Percentiles rank a stretch among this genome's conserved stretches.
phyloP scores from a whole-genome alignment of 2,797 vertebrate genomes.

The Thripadectes ignobilis region DNA sequence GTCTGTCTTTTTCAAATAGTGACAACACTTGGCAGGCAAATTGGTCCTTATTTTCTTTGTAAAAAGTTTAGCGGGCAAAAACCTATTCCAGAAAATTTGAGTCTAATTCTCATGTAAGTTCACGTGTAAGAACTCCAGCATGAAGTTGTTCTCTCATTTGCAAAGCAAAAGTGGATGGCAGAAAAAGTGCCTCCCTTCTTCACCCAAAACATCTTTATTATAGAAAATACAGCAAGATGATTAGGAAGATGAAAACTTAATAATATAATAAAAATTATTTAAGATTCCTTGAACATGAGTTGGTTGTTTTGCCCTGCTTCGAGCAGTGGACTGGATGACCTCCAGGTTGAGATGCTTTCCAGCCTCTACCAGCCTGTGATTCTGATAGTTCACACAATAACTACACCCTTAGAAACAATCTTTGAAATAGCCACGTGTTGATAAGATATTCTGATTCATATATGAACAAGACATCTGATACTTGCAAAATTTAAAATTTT shows the following conservation, averaged over 20 bases:
- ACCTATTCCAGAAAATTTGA: neutral
- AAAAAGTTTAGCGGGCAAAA: neutral
- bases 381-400: neutral
- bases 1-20: neutral
- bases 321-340: neutral
- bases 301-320: neutral
- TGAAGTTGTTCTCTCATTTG: neutral
- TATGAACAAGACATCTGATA: neutral
- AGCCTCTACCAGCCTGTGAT: neutral
- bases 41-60: neutral
- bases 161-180: neutral
- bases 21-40: neutral
- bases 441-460: neutral
- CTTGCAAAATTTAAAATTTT: neutral
- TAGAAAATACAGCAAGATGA: neutral
- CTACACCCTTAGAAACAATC: neutral
- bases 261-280: neutral
- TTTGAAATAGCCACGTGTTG: neutral
- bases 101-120: accelerated
- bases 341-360: neutral
- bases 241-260: neutral
- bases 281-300: neutral
- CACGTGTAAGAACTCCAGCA: neutral
- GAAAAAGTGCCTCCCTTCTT: accelerated
- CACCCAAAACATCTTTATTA: neutral